Evolutionary conservation across 2,888 invertebrate genomes (phyloP).

Genomic region (Rhagophthalmus giganteus): DNA sequence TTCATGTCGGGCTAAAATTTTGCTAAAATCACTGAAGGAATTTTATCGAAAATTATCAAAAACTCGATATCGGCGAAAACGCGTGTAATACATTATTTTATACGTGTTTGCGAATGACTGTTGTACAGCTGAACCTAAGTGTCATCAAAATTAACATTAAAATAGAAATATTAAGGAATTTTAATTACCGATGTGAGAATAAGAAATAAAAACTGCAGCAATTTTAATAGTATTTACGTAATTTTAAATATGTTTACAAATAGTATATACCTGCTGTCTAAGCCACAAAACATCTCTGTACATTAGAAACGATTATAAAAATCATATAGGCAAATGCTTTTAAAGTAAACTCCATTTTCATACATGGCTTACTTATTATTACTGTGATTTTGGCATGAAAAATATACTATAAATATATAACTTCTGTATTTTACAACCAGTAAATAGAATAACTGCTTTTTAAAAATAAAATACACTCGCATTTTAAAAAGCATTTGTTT

Average conservation of each 20-base stretch:
- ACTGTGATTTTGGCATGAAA: conserved; percentile 32
- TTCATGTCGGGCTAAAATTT: no score
- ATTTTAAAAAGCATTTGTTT: conserved; percentile 39
- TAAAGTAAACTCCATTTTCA: conserved; percentile 31
- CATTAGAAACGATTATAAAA: conserved; percentile 44
- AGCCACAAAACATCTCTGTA: conserved; percentile 53
- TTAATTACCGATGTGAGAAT: no score
- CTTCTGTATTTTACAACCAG: conserved; percentile 32
- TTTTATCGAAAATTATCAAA: no score
- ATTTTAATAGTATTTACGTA: conserved; percentile 26
- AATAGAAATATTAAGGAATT: no score
- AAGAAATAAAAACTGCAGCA: no score
- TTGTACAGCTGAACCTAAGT: no score
- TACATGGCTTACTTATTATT: conserved; percentile 28
- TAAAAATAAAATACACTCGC: conserved; percentile 29
- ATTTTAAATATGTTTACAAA: conserved; percentile 53
- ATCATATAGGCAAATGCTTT: conserved; percentile 40
- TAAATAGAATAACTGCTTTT: conserved; percentile 28
- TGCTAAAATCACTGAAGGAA: no score
- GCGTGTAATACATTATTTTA: no score
- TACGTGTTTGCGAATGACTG: neutral
- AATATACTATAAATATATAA: conserved; percentile 35
- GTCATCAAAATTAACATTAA: conserved; percentile 1
- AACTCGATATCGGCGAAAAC: no score
- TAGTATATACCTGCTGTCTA: conserved; percentile 52